Base-by-base conservation (phyloP, 2,113 vertebrate species). In the Bostrychus sinensis region DNA sequence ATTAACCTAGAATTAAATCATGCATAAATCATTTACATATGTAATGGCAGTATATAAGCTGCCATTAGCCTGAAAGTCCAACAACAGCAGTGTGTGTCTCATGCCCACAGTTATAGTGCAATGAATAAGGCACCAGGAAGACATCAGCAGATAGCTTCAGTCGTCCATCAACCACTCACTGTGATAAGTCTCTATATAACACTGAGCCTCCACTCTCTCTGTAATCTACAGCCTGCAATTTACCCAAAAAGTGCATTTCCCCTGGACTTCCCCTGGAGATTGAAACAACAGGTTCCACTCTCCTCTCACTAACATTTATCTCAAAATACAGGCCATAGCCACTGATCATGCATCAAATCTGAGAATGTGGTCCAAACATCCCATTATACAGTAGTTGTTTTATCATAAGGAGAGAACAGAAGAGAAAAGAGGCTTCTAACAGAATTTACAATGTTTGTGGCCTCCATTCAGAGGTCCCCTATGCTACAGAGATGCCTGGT, bases 141-240 rank as follows among this genome's bases (percentile, higher is more conserved):
- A n/a, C n/a, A n/a, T n/a, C n/a, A n/a, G n/a, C n/a, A 34, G 11
- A 38, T 2, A 1, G 23, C n/a, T 9, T 8, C 28, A 32, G 26
- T 70, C 63, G 48, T 48, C 66, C 13, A 36, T 74, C 63, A 63
- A 26, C 48, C 5, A 17, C 38, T 53, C 36, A 26, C 30, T 41
- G 17, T 34, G 64, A 64, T 53, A 64, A 62, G 38, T 3, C 36
- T 53, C 30, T 2, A 13, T 43, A 61, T 41, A 67, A 65, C 20
- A 2, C 39, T 48, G 28, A 2, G n/a, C 39, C 48, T 68, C 26
- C 2, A 19, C 46, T 61, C 22, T 2, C 54, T 56, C 13, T 68
- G 39, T 16, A 78, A 68, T 76, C 62, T 62, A 16, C 39, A 79
- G 45, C 56, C 75, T 58, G 65, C 55, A 73, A 81, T 81, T 79